These are phyloP conservation scores for Pristionchus maxplancki DNA, from an alignment of 2,888 invertebrate genomes.

Conservation along the genomic window DNA sequence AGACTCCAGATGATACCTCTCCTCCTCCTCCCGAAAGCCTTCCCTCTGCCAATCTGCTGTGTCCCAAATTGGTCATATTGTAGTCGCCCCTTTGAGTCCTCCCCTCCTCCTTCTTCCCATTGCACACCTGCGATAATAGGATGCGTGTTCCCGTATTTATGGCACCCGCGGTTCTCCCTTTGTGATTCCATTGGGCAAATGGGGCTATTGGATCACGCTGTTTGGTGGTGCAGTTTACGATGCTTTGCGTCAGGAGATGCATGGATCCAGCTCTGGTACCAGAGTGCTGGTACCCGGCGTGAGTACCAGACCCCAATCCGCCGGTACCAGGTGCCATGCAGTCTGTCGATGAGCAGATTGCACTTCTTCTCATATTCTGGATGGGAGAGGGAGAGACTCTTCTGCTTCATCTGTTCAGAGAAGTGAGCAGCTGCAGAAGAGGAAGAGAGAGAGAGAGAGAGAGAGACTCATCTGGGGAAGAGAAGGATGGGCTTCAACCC, in stretches of 20 bases:
- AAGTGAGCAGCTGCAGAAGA: slow-evolving; percentile 2
- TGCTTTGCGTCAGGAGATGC: not conserved
- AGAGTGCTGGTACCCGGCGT: not conserved
- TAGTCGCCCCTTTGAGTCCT: not conserved
- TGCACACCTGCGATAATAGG: slow-evolving; percentile 47
- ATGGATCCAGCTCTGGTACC: not conserved
- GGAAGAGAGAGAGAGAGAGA: no score
- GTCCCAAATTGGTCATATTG: slow-evolving; percentile 41
- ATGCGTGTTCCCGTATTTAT: slow-evolving; percentile 44
- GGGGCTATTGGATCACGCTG: slow-evolving; percentile 1
- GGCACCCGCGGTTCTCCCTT: not conserved
- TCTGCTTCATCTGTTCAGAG: slow-evolving; percentile 37
- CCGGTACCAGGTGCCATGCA: not conserved
- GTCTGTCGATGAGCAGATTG: slow-evolving; percentile 26
- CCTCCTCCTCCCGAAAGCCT: not conserved
- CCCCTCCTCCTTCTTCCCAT: not conserved
- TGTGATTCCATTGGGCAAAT: not conserved
- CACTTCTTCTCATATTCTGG: slow-evolving; percentile 32
- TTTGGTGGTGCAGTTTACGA: slow-evolving; percentile 2
- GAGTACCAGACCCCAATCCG: not conserved
- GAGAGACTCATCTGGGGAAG: slow-evolving; percentile 27
- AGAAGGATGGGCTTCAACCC: slow-evolving; percentile 10
- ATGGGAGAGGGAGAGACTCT: not conserved
- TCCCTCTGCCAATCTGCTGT: slow-evolving; percentile 10
- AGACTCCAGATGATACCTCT: slow-evolving; percentile 27